Conservation (phyloP, 23 tunicate species). For the Phallusia fumigata region DNA sequence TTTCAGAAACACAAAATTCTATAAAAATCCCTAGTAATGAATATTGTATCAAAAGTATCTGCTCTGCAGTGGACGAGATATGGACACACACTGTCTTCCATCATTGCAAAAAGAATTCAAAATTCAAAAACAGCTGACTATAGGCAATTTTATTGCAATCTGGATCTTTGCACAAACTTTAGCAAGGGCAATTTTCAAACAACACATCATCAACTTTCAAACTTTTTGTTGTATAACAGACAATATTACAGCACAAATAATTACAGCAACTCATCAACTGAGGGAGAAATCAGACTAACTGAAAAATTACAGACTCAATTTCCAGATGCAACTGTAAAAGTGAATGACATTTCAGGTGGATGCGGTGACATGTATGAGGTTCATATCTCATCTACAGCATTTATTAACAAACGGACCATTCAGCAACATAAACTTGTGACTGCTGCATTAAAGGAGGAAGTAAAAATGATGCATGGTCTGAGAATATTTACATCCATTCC, state of each 20-base stretch:
- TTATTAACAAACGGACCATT: slow-evolving; percentile 48
- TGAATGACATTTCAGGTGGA: slow-evolving; percentile 94
- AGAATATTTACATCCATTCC: slow-evolving; percentile 65
- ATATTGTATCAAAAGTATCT: no score
- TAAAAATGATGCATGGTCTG: slow-evolving; percentile 83
- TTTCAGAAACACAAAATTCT: no score
- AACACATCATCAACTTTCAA: no score
- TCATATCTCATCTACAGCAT: slow-evolving; percentile 59
- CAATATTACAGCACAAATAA: not conserved
- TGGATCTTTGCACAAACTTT: no score
- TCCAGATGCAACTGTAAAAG: slow-evolving; percentile 49
- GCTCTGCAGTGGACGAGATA: no score
- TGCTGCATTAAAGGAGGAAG: slow-evolving; percentile 82
- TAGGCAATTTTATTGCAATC: no score
- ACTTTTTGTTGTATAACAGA: not conserved
- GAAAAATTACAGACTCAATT: slow-evolving; percentile 22
- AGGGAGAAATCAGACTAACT: slow-evolving; percentile 19
- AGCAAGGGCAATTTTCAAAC: no score
- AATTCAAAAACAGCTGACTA: no score
- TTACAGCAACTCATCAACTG: not conserved
- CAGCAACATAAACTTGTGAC: slow-evolving; percentile 87
- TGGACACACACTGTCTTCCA: no score
- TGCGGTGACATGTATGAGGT: slow-evolving; percentile 93
- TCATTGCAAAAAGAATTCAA: no score
- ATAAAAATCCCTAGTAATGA: no score